Evolutionary conservation across 2,113 vertebrate genomes (phyloP), one percentile per base, ranked within the genome.

Genomic region (Hystrix brachyura): DNA sequence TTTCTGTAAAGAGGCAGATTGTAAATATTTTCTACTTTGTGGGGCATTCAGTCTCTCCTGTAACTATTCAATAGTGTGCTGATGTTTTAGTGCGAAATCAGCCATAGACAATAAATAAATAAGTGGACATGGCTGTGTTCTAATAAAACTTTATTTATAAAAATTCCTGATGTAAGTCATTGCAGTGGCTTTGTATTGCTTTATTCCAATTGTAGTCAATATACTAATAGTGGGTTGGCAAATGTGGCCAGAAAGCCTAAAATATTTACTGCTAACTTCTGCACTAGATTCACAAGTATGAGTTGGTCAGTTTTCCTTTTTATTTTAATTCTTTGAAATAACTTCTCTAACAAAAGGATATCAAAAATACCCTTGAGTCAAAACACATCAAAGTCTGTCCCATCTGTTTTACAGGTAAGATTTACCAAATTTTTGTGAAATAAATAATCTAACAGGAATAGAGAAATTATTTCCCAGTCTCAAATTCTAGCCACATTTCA

Each of bases 61-160:
- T 5, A 78, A 29, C 17, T 48, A 72, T 21, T 55, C 48, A 51
- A 7, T 25, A 67, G 38, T 38, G 38, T 38, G 38, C 29, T 81
- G 32, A 46, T 85, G 17, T 29, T 69, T 21, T 51, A 38, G 7
- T 19, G 5, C 53, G 55, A 89, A 83, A 60, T 21, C 32, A 65
- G 80, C 32, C 32, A 72, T 25, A 87, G 60, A 55, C 38, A 69
- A 5, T 46, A 34, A 38, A 17, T 15, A 79, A 64, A 55, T 69
- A 27, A 67, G 8, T 51, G n/a, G 18, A 2, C 46, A 23, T n/a
- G 15, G 51, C 34, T 82, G 4, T 29, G 3, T 51, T 85, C 59
- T 51, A n/a, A 89, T 82, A 69, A 88, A 86, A 82, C 46, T 67
- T 83, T 80, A 88, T 74, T 74, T 87, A 48, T 12, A 80, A 72